These are phyloP conservation scores for Varecia variegata DNA, from an alignment of 2,797 vertebrate species.

Conservation along the genomic window DNA sequence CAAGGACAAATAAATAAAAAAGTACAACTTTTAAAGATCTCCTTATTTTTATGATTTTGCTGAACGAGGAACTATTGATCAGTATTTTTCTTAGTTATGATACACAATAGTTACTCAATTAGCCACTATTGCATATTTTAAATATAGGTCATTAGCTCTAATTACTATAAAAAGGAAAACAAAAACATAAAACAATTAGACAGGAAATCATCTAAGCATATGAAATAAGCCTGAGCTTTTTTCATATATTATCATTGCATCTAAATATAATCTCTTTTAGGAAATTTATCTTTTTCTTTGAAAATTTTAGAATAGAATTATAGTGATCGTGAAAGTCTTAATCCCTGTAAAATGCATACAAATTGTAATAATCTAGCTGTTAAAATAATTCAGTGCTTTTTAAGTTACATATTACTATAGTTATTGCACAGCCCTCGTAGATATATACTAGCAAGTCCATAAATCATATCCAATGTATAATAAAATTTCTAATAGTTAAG, in stretches of 20 bases:
- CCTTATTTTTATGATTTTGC: slow-evolving; percentile 74
- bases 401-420: slow-evolving; percentile 81
- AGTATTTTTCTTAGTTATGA: slow-evolving; percentile 75
- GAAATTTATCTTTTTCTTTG: slow-evolving; percentile 80
- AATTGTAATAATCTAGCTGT: slow-evolving; percentile 83
- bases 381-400: slow-evolving; percentile 83
- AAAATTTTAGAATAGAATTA: slow-evolving; percentile 83
- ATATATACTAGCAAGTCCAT: slow-evolving; percentile 78
- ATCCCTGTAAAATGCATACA: slow-evolving; percentile 83
- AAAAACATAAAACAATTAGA: slow-evolving; percentile 83
- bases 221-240: slow-evolving; percentile 80
- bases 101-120: slow-evolving; percentile 80
- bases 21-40: slow-evolving; percentile 75
- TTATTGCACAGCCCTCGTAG: slow-evolving; percentile 87
- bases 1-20: slow-evolving; percentile 83
- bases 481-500: slow-evolving; percentile 80
- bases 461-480: slow-evolving; percentile 79
- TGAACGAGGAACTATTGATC: slow-evolving; percentile 73
- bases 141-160: slow-evolving; percentile 76
- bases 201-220: slow-evolving; percentile 78
- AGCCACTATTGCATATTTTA: slow-evolving; percentile 82
- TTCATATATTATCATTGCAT: slow-evolving; percentile 79
- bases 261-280: slow-evolving; percentile 83
- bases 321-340: slow-evolving; percentile 80
- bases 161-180: slow-evolving; percentile 79